Evolutionary conservation across 1,140 invertebrate genomes (phyloP), one percentile per base, ranked within the genome.

Genomic region (Hycleus phaleratus): DNA sequence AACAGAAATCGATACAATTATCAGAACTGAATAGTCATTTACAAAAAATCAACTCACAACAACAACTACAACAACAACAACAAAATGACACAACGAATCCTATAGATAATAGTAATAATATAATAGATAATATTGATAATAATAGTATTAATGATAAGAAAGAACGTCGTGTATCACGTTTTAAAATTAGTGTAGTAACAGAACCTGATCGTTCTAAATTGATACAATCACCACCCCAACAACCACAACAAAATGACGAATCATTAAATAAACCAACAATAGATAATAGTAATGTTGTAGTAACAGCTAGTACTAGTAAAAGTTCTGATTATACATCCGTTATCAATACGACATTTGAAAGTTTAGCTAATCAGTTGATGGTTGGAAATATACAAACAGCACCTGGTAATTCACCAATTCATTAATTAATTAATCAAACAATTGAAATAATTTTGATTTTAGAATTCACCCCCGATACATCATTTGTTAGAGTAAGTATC

Each of bases 151-250:
- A 12, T 32, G 48, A 26, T 38, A 38, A 42, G 8, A 67, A 64
- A 26, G 71, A 71, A 49, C 56, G 72, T 1, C 56, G 61, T 10
- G 60, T 73, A 4, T 73, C 71, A 6, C 60, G 72, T 11, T 74
- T 74, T 61, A 71, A 69, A 59, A 71, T 74, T 18, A 74, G 72
- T 56, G 70, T 74, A 3, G 68, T 74, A 2, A 72, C 63, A 18
- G 72, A 74, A 51, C 70, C 72, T 7, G 71, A 74, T 57, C 59
- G 61, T 4, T 66, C 52, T 43, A 69, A 71, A 56, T 51, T 71
- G 24, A 59, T 54, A 9, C 45, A 67, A 12, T 58, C 61, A 0
- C 57, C 61, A 46, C 46, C 4, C 4, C 32, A 32, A 32, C 32
- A 32, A 32, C 32, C 2, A 32, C 32, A 48, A 12, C 46, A 56